Evolutionary conservation across 2,888 invertebrate genomes (phyloP), one percentile per base, ranked within the genome.

Genomic region (Drosophila recens): DNA sequence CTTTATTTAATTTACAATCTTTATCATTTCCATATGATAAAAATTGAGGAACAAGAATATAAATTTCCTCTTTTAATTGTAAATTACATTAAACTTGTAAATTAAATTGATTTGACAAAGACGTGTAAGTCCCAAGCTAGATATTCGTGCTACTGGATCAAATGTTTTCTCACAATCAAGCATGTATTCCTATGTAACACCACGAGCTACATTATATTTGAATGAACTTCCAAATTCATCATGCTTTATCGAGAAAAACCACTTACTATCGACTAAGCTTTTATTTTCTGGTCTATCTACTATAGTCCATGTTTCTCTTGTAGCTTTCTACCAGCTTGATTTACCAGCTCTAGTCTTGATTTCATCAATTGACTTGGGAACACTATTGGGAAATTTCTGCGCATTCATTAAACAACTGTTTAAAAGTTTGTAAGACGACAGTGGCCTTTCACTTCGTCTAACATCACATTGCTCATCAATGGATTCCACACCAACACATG

Each of bases 201-300:
- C 42, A 42, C 42, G 42, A 6, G 42, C 42, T 9, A 42, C 42
- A 42, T 42, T 42, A 17, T 42, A 42, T 42, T 17, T 42, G 42
- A 20, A 20, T 20, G 42, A 17, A 42, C 17, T 42, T 9, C 42
- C 17, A 20, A 42, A 42, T 42, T 20, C 42, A 17, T 42, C 17
- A 42, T 42, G 17, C 42, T 42, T 42, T 42, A 42, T 42, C 17
- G 42, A 42, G 42, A 42, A 42, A 42, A 42, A 17, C 42, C 42
- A 42, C 4, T 42, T 42, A 42, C 20, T 42, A 42, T 42, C 17
- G 20, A 42, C 42, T 42, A 42, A 42, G 9, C 20, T 42, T 20
- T 42, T 42, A 42, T 42, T 42, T 11, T 42, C 17, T 42, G 9
- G 42, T 42, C 42, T 42, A 42, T 42, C 42, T 42, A 42, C 42